Conservation (phyloP, 2,797 vertebrate species). For the Lerista edwardsae region DNA sequence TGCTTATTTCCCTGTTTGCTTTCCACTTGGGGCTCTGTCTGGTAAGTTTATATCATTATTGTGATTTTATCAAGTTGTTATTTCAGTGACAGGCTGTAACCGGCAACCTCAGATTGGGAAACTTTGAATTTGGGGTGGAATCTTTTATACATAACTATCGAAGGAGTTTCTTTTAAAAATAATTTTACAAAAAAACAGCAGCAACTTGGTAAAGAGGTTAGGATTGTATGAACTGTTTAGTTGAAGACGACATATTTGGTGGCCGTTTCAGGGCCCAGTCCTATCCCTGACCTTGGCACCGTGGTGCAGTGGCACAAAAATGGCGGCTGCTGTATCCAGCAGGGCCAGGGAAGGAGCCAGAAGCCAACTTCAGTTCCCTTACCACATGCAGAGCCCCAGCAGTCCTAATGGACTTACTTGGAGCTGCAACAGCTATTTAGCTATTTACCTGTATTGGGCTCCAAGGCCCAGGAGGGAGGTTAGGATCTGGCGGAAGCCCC, state of each 20-base stretch:
- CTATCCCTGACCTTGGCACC: no score
- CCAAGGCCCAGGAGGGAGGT: no score
- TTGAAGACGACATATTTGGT: background rate
- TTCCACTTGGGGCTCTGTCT: background rate
- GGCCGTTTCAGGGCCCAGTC: no score
- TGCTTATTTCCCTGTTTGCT: constrained; percentile 40
- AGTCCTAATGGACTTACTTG: no score
- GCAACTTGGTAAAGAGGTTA: background rate
- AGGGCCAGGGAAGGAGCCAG: no score
- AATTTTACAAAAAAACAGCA: background rate
- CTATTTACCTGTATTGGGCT: no score
- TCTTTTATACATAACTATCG: background rate
- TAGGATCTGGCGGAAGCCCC: no score
- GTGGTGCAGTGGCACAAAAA: no score
- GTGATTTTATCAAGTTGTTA: background rate
- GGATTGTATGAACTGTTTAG: background rate
- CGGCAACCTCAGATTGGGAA: background rate
- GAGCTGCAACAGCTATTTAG: no score
- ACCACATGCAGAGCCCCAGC: no score
- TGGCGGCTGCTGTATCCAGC: no score
- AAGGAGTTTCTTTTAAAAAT: background rate
- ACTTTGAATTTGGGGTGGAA: background rate
- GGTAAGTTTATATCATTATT: constrained; percentile 58
- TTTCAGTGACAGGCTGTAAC: background rate
- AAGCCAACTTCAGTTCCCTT: no score